Percentiles rank a stretch among this genome's conserved stretches.
Evolutionary conservation across 2,888 invertebrate species (phyloP).

Genomic region (Nebria brevicollis): DNA sequence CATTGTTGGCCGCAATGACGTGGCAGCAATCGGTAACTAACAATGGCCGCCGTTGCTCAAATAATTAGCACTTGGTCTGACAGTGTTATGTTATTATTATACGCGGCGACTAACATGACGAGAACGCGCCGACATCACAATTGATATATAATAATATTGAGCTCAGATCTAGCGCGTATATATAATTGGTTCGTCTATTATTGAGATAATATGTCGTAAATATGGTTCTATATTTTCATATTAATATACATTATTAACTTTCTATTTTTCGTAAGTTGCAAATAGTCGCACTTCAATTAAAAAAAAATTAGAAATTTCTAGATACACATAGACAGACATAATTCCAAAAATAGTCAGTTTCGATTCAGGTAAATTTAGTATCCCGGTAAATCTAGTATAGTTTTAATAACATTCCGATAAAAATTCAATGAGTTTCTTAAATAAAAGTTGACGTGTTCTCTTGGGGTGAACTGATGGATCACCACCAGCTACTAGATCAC

Average conservation of each 20-base stretch:
- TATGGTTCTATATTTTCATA: not conserved
- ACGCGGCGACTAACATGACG: not conserved
- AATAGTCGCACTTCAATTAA: no score
- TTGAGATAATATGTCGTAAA: not conserved
- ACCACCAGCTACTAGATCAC: slow-evolving; percentile 25
- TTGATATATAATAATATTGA: slow-evolving; percentile 1
- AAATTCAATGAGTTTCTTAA: not conserved
- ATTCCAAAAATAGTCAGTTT: no score
- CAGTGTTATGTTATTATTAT: slow-evolving; percentile 1
- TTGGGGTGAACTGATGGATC: slow-evolving; percentile 34
- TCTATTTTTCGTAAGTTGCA: no score
- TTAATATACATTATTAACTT: not conserved
- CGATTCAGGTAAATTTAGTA: not conserved
- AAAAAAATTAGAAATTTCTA: no score
- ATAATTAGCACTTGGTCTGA: not conserved
- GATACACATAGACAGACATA: no score
- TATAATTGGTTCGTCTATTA: not conserved
- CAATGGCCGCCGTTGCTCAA: not conserved
- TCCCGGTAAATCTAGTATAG: not conserved
- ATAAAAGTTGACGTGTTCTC: not conserved
- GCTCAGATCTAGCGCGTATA: not conserved
- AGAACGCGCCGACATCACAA: not conserved
- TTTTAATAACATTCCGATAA: not conserved
- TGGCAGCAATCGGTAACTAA: not conserved
- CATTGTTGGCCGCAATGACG: not conserved